Conservation (phyloP, 1,140 invertebrate genomes). For the Rhopalosiphum padi region DNA sequence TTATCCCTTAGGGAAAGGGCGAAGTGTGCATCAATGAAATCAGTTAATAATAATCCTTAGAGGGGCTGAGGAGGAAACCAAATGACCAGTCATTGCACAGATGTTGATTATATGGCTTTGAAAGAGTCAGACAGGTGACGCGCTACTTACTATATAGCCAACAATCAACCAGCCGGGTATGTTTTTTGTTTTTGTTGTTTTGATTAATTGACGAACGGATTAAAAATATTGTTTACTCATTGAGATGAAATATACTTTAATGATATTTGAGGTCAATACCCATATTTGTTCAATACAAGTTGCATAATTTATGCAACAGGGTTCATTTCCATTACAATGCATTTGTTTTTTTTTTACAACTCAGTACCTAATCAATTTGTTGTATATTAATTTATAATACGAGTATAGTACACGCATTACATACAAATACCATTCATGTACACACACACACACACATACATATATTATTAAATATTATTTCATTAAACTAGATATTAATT, state of each 20-base stretch:
- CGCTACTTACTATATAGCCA: slow-evolving; percentile 31
- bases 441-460: background rate
- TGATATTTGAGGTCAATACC: slow-evolving; percentile 35
- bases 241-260: background rate
- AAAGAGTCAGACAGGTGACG: slow-evolving; percentile 50
- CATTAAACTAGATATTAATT: background rate
- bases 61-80: slow-evolving; percentile 4
- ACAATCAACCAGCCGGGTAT: background rate
- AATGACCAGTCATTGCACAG: slow-evolving; percentile 55
- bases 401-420: too few relatives aligned
- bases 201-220: slow-evolving; percentile 37
- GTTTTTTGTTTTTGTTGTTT: background rate
- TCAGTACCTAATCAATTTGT: background rate
- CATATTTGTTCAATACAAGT: slow-evolving; percentile 17
- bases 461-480: background rate
- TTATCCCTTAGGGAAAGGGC: slow-evolving; percentile 21
- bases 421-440: background rate
- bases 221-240: slow-evolving; percentile 51
- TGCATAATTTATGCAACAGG: slow-evolving; percentile 35
- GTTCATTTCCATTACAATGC: background rate
- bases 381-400: background rate
- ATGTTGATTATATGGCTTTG: slow-evolving; percentile 23
- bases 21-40: slow-evolving; percentile 36
- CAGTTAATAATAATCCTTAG: slow-evolving; percentile 48
- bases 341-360: background rate